Conservation (phyloP, 2,113 vertebrate genomes). For the Alces alces region DNA sequence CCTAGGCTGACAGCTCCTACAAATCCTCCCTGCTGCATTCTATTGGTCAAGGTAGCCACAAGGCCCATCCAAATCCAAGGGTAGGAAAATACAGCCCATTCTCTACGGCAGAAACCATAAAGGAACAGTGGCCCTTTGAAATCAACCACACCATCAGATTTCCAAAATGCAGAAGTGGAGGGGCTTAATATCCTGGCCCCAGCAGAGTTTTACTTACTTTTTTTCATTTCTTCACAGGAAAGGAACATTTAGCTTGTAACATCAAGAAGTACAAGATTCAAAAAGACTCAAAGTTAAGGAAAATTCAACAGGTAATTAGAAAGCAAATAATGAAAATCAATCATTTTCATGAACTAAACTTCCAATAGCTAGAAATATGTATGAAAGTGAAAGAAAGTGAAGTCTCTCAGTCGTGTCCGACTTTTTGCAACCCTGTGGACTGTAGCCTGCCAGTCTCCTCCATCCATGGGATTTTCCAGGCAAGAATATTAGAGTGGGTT, state of each 20-base stretch:
- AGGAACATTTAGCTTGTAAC: neutral
- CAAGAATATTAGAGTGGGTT: neutral
- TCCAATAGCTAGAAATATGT: neutral
- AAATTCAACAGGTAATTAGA: neutral
- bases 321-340: neutral
- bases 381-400: neutral
- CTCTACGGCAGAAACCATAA: neutral
- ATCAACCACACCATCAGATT: neutral
- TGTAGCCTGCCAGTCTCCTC: neutral
- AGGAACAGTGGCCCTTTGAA: neutral
- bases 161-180: neutral
- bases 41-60: neutral
- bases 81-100: neutral
- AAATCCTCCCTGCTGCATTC: neutral
- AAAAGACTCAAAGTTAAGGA: neutral
- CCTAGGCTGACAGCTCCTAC: no score
- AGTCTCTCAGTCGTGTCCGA: fast-evolving
- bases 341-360: neutral
- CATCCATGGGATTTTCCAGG: neutral
- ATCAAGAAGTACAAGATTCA: neutral
- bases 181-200: neutral
- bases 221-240: neutral
- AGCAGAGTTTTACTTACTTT: neutral
- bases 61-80: neutral
- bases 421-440: neutral